phyloP scores from a whole-genome alignment of 2,797 vertebrate species.

The Ctenochaetus hawaiiensis region DNA sequence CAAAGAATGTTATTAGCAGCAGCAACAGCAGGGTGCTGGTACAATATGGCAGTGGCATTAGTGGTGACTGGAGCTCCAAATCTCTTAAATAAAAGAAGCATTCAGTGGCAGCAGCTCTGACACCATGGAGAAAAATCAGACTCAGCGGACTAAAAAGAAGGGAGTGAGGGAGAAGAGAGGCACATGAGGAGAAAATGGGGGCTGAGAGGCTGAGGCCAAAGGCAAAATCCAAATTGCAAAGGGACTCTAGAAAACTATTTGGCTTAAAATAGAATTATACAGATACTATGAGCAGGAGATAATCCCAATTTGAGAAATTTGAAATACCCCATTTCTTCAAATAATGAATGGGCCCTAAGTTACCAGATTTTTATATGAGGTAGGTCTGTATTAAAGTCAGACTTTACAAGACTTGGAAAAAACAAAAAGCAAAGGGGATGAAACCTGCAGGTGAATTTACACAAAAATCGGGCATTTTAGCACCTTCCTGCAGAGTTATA shows the following conservation, averaged over 20 bases:
- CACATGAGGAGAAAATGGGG: not conserved
- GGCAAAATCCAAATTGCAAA: constrained; percentile 39
- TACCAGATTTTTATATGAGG: too few relatives aligned
- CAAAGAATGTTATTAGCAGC: constrained; percentile 80
- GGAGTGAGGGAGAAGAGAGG: constrained; percentile 16
- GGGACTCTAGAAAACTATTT: constrained; percentile 19
- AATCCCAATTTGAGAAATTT: constrained; percentile 44
- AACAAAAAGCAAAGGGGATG: too few relatives aligned
- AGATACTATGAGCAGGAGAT: constrained; percentile 48
- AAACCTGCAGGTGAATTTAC: too few relatives aligned
- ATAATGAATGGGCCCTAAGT: too few relatives aligned
- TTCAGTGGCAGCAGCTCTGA: constrained; percentile 64
- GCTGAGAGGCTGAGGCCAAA: not conserved
- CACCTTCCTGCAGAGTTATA: too few relatives aligned
- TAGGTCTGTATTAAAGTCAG: too few relatives aligned
- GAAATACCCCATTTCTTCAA: too few relatives aligned
- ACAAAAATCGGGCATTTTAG: too few relatives aligned
- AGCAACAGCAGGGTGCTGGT: constrained; percentile 72
- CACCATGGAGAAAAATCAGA: constrained; percentile 52
- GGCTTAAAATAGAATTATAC: constrained; percentile 53
- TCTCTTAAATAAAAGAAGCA: constrained; percentile 74
- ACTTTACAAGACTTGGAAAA: too few relatives aligned
- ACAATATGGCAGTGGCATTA: constrained; percentile 78
- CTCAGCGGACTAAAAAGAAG: constrained; percentile 34
- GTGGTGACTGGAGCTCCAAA: constrained; percentile 70